Evolutionary conservation across 2,113 vertebrate genomes (phyloP).

Genomic region (Gyps fulvus): DNA sequence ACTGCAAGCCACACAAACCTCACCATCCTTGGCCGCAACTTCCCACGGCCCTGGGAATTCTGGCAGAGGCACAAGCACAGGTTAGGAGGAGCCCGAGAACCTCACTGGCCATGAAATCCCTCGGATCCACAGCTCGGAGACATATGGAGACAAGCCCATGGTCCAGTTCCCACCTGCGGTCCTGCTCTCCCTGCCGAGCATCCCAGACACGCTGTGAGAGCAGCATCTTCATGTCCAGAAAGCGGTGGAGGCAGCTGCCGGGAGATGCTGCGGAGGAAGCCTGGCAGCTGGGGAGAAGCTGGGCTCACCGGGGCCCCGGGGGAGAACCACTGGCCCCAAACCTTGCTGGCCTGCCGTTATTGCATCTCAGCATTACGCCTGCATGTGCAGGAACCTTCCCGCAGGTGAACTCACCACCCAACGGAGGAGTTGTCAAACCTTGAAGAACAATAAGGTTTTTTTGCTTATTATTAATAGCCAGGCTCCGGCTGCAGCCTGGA

Average conservation of each 20-base stretch:
- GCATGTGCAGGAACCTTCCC: neutral
- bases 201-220: neutral
- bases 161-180: neutral
- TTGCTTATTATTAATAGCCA: neutral
- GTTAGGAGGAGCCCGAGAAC: neutral
- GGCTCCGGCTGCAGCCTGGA: neutral
- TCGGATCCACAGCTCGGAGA: neutral
- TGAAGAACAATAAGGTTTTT: neutral
- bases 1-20: constrained; percentile 52
- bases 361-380: neutral
- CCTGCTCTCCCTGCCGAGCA: neutral
- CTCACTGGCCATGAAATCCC: neutral
- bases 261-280: neutral
- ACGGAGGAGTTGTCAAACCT: neutral
- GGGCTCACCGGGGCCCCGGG: accelerated
- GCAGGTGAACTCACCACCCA: neutral
- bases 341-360: neutral
- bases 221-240: neutral
- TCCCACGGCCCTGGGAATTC: neutral
- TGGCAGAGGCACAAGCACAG: neutral
- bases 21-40: neutral
- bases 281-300: neutral
- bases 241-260: neutral
- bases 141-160: neutral
- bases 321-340: neutral